Base-by-base conservation (phyloP, 2,797 vertebrate species). In the Chaenodraco wilsoni region DNA sequence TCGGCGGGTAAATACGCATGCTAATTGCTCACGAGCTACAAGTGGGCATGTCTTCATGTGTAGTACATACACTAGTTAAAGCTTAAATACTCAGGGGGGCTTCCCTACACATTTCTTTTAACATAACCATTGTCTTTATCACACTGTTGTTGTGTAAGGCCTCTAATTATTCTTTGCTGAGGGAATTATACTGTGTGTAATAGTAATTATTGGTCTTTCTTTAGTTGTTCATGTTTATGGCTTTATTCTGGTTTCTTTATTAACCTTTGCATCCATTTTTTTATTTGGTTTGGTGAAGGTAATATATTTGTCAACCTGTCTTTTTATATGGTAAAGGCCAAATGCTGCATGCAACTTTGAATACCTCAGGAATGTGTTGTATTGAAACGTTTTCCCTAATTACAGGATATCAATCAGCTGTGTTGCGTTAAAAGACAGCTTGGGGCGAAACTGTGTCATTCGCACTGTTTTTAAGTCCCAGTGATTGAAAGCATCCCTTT, bases 21-120 rank as follows among this genome's bases (percentile, higher is more conserved):
- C 73, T 80, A 78, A 82, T 64, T 69, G 61, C 68, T 58, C 1
- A 37, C 41, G 9, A 81, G 81, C 89, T 80, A 89, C 87, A 87
- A 86, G 87, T 89, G 85, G 65, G 71, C 65, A 74, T 9, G 69
- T 73, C 65, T 41, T 27, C 51, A 19, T 27, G 9, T 48, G 51
- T 3, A 33, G 43, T 1, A 13, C 13, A 21, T 46, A 44, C 33
- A 37, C 33, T 37, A 37, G 33, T 8, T 37, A 9, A 37, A 40
- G 0, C 16, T 3, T 9, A 19, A 5, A 3, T 44, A 21, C 10
- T 37, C 41, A 43, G 27, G 27, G 19, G 15, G 27, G 4, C 52
- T 55, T 55, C 23, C 27, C 17, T 27, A 17, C 15, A 17, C 52
- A 17, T 33, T 55, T 55, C 5, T 55, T 11, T 14, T 1, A 33